Conservation (phyloP, 2,113 vertebrate species). For the Actinemys pallida region DNA sequence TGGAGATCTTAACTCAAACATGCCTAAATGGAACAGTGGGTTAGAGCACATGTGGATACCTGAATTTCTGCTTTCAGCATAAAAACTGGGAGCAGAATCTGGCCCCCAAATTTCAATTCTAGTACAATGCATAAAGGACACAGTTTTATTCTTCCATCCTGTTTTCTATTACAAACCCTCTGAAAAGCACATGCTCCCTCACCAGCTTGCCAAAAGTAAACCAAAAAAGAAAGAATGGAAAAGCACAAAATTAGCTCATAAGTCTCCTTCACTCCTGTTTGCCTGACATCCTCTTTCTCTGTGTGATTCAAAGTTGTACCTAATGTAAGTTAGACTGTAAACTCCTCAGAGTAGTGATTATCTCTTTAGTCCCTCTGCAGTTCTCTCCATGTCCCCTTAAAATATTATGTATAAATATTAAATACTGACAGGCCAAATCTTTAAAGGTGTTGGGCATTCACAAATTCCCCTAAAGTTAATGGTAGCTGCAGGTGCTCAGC, state of each 20-base stretch:
- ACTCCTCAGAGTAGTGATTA: neutral
- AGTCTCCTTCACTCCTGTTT: neutral
- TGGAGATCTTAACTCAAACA: constrained; percentile 3
- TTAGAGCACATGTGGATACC: neutral
- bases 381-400: neutral
- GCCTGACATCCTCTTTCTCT: neutral
- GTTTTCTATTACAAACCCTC: constrained; percentile 26
- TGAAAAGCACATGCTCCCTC: constrained; percentile 37
- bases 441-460: neutral
- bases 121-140: neutral
- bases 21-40: neutral
- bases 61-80: neutral
- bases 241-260: constrained; percentile 22
- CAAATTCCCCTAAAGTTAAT: neutral
- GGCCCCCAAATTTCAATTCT: neutral
- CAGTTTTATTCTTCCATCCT: constrained; percentile 43
- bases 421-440: neutral
- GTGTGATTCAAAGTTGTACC: neutral
- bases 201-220: constrained; percentile 47
- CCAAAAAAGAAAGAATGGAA: constrained; percentile 28
- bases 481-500: neutral
- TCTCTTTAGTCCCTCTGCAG: neutral
- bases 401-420: neutral
- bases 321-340: neutral
- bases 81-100: neutral